Percentiles rank a stretch among this genome's conserved stretches.
These are phyloP conservation scores for Coreoperca whiteheadi DNA, from an alignment of 2,113 vertebrate genomes.

Conservation along the genomic window DNA sequence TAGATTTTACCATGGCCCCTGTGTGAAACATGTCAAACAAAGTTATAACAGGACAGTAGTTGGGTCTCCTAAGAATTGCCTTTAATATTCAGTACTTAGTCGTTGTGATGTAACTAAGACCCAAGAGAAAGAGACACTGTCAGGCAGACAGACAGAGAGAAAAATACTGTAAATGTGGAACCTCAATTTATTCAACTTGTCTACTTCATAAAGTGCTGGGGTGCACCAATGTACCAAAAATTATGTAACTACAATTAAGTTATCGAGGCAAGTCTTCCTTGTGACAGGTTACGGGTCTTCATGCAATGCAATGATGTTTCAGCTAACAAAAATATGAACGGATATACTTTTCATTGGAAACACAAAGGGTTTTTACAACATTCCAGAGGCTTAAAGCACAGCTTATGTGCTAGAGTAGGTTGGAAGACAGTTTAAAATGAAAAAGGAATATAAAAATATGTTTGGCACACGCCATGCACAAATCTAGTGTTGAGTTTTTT, in stretches of 20 bases:
- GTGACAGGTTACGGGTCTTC: conserved; percentile 1
- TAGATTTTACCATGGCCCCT: not conserved
- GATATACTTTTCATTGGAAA: not conserved
- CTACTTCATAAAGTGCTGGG: not conserved
- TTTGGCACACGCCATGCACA: not conserved
- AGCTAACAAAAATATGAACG: not conserved
- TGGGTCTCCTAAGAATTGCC: conserved; percentile 5
- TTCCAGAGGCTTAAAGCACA: not conserved
- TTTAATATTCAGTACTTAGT: not conserved
- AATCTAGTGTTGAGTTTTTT: not conserved
- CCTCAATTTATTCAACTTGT: not conserved
- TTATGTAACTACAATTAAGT: not conserved
- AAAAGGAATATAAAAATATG: not conserved
- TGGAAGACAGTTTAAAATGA: conserved; percentile 10
- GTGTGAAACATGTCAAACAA: conserved; percentile 11
- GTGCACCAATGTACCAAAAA: not conserved
- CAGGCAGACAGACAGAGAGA: not conserved
- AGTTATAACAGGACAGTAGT: not conserved
- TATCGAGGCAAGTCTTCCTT: not conserved
- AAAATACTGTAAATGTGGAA: not conserved
- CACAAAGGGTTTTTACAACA: not conserved
- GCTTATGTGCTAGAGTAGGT: not conserved
- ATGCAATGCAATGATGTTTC: not conserved
- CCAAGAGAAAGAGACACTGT: not conserved
- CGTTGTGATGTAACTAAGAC: not conserved